A percentile compares a stretch with the other conserved stretches of the same genome.
phyloP scores from a whole-genome alignment of 2,888 invertebrate genomes.

The Stenichneumon culpator region DNA sequence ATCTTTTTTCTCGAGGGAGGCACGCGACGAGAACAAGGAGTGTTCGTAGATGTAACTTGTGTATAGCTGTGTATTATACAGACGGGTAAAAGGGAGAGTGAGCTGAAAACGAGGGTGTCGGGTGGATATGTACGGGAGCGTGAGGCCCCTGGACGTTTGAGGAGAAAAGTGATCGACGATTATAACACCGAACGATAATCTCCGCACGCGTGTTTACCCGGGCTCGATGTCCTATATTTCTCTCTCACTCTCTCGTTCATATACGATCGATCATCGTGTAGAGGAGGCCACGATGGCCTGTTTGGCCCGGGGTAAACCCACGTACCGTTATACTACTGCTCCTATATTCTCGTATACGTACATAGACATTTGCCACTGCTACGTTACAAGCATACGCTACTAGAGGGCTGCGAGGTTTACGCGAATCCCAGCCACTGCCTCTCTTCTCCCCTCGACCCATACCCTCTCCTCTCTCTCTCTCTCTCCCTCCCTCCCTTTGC shows the following conservation, averaged over 20 bases:
- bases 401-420: neutral
- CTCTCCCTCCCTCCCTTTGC: constrained; percentile 59
- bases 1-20: constrained; percentile 38
- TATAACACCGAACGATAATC: constrained; percentile 62
- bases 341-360: neutral
- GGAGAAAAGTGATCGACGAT: constrained; percentile 62
- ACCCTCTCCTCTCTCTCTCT: constrained; percentile 29
- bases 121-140: constrained; percentile 17
- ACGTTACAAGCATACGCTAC: constrained; percentile 14
- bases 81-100: neutral
- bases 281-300: constrained; percentile 27
- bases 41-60: neutral
- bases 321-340: neutral
- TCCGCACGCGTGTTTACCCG: constrained; percentile 62
- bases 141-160: constrained; percentile 11
- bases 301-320: constrained; percentile 30
- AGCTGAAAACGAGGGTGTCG: constrained; percentile 53
- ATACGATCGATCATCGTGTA: constrained; percentile 61
- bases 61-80: neutral
- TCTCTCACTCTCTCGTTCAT: constrained; percentile 5
- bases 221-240: constrained; percentile 9
- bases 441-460: no score
- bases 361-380: constrained; percentile 30
- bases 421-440: constrained; percentile 47
- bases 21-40: constrained; percentile 6